Percentiles rank a stretch among this genome's conserved stretches.
These are phyloP conservation scores for Sebastes kiyomatsui DNA, from an alignment of 2,797 vertebrate species.

Conservation along the genomic window DNA sequence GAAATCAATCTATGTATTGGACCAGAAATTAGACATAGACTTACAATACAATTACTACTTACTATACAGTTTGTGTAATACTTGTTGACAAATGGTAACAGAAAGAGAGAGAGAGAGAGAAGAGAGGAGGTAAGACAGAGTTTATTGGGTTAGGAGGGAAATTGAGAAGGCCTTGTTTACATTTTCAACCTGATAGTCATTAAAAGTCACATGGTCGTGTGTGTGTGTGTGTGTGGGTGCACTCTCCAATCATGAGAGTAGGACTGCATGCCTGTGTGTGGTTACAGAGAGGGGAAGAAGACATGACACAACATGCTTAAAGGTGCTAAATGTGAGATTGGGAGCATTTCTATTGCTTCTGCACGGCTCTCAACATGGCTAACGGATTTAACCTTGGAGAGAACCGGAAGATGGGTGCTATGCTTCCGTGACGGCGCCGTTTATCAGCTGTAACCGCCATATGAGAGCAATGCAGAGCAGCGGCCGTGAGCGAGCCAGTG, in stretches of 20 bases:
- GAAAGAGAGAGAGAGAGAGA: neutral
- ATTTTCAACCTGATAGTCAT: constrained; percentile 68
- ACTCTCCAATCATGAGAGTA: neutral
- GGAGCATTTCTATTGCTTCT: neutral
- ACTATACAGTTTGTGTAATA: neutral
- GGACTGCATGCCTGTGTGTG: neutral
- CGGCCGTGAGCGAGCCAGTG: too few species aligned
- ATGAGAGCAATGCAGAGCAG: too few species aligned
- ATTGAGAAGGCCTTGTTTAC: constrained; percentile 60
- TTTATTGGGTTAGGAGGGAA: constrained; percentile 50
- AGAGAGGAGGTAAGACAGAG: constrained; percentile 1
- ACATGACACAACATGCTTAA: neutral
- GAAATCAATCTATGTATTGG: neutral
- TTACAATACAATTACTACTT: neutral
- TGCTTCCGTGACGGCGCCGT: too few species aligned
- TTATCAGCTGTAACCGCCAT: neutral
- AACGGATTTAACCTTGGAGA: neutral
- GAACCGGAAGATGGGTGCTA: neutral
- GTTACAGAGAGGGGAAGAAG: neutral
- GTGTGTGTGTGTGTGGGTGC: neutral
- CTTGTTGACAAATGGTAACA: neutral
- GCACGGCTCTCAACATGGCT: neutral
- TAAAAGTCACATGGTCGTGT: constrained; percentile 63
- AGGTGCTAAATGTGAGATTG: neutral
- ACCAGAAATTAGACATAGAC: neutral